Base-by-base conservation (phyloP, 2,797 vertebrate species). In the Agapornis canus region DNA sequence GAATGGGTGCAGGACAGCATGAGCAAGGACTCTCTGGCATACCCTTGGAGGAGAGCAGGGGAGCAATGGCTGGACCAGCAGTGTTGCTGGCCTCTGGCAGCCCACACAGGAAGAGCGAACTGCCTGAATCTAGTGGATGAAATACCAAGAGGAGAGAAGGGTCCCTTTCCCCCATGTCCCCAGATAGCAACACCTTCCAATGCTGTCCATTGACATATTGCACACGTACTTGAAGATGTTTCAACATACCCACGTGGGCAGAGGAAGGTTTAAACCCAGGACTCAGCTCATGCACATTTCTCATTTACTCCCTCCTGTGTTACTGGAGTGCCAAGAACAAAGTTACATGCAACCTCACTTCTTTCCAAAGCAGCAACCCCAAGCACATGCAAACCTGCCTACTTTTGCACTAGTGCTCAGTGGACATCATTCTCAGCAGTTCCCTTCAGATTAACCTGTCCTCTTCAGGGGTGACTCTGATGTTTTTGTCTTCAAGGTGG, bases 91-190 rank as follows among this genome's bases (percentile, higher is more conserved):
- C 32, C 15, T 27, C 60, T 61, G 60, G 25, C 54, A 61, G 37
- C 13, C 32, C 54, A 56, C 37, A 12, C 9, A 69, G 32, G 7
- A 51, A 32, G n/a, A 71, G 23, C 0, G 0, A 66, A 22, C 19
- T 1, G 2, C 56, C 61, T 29, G 15, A 1, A 0, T 52, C 42
- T 77, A 51, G 65, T 0, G 1, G 56, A 45, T 54, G n/a, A 88
- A 92, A 88, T 22, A 59, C 17, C 9, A 48, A 69, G 64, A 31
- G 32, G 76, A 82, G 60, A 69, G 29, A 88, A 80, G 4, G 14
- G 40, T 68, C n/a, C 23, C 45, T 35, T 78, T 79, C 11, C 17
- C 19, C 9, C 25, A 51, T 5, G 9, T 39, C 32, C 60, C 35
- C 42, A 86, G 2, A 57, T 0, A 57, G 13, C 37, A 93, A 26